Base-by-base conservation (phyloP, 1,140 invertebrate genomes). In the Cherax destructor region DNA sequence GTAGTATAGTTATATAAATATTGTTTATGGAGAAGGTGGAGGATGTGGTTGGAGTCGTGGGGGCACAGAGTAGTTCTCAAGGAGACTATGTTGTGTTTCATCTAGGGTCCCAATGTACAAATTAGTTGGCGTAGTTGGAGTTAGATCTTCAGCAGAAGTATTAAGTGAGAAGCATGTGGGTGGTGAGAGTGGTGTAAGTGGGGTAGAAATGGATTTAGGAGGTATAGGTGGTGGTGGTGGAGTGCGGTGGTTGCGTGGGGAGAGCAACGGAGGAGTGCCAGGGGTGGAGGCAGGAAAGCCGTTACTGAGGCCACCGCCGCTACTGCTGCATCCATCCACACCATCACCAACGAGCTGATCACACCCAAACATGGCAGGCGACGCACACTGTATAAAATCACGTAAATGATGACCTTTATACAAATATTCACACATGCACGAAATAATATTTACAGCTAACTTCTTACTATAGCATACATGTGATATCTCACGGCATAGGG, bases 271-370 rank as follows among this genome's bases (percentile, higher is more conserved):
- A 7, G 95, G 94, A 74, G 95, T 95, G 90, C 95, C 95, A 87
- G 95, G 95, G 94, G 95, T 94, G 77, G 94, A 95, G 93, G 96
- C 96, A 80, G 95, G 94, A 93, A 95, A 95, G 69, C 95, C 95
- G 81, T 76, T 95, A 95, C 18, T 95, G 94, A 61, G 95, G 94
- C 87, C 95, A 94, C 77, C 95, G 94, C 65, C 88, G 84, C 74
- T 92, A 92, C 86, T 91, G 80, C 92, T 92, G 79, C 81, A 59
- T 84, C 77, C 93, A 86, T 92, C 91, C 91, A 92, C 93, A 89
- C 81, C 88, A 77, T 85, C 91, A 80, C 88, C 92, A 76, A 91
- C 41, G 47, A 84, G 84, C 47, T 50, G 84, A 80, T 92, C 84
- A 92, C 92, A 93, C 81, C 93, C 93, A 93, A 21, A 94, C 92